Conservation (phyloP, 2,888 invertebrate species). For the Netelia inedita region DNA sequence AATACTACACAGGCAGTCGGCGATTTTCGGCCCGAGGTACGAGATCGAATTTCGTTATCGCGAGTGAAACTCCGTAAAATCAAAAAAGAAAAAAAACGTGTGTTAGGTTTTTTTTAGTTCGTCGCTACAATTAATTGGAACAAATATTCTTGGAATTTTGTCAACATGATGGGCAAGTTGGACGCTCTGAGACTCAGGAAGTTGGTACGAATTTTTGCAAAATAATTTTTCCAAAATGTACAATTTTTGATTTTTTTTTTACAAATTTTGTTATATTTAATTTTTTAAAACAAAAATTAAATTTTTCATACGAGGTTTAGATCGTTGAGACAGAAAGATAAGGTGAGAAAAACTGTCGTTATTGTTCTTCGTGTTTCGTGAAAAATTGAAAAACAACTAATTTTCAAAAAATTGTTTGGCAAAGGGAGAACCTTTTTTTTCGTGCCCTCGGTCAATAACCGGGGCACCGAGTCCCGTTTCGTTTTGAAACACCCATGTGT, state of each 20-base stretch:
- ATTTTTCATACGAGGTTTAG: no score
- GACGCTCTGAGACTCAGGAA: constrained; percentile 63
- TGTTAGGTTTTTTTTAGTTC: background rate
- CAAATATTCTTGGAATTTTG: background rate
- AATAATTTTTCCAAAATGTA: background rate
- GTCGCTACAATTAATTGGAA: constrained; percentile 1
- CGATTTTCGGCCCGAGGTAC: constrained; percentile 41
- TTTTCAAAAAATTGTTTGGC: no score
- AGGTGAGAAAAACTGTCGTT: no score
- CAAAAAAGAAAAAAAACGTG: background rate
- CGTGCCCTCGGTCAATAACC: no score
- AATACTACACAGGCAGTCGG: constrained; percentile 54
- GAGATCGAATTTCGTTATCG: constrained; percentile 35
- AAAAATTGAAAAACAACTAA: no score
- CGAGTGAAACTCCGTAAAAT: constrained; percentile 17
- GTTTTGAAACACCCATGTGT: no score
- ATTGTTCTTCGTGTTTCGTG: no score
- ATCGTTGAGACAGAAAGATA: no score
- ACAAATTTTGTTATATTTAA: no score
- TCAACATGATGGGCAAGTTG: constrained; percentile 42
- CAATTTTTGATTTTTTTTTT: background rate
- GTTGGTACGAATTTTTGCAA: constrained; percentile 55
- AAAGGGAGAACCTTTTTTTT: no score
- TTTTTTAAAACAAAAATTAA: background rate
- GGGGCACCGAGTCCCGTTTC: no score